Evolutionary conservation across 2,888 invertebrate genomes (phyloP).

Genomic region (Anorthoa munda): DNA sequence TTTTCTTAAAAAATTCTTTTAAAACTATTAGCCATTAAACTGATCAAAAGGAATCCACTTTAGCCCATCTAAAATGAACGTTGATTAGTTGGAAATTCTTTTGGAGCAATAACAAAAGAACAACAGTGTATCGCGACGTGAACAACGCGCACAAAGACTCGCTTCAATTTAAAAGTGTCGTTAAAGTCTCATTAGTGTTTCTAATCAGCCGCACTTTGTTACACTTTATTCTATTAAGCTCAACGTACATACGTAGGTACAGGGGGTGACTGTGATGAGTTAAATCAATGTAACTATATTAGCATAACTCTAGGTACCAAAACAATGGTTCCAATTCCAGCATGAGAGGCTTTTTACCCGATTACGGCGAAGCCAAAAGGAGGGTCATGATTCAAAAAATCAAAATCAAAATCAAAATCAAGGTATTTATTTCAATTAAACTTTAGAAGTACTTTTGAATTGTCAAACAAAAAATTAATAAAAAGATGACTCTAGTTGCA

Average conservation of each 20-base stretch:
- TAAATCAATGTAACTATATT: too few relatives aligned
- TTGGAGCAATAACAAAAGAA: conserved; percentile 17
- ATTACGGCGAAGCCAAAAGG: too few relatives aligned
- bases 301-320: too few relatives aligned
- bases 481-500: too few relatives aligned
- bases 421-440: too few relatives aligned
- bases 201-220: conserved; percentile 14
- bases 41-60: not conserved
- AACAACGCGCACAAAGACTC: conserved; percentile 11
- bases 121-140: conserved; percentile 2
- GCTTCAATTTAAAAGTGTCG: conserved; percentile 18
- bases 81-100: not conserved
- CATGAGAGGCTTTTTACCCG: too few relatives aligned
- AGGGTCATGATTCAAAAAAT: too few relatives aligned
- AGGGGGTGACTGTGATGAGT: too few relatives aligned
- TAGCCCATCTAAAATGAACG: not conserved
- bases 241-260: not conserved
- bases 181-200: conserved; percentile 39
- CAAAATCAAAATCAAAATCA: too few relatives aligned
- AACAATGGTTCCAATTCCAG: too few relatives aligned
- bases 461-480: too few relatives aligned
- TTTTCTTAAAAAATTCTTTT: not conserved
- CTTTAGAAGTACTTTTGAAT: too few relatives aligned
- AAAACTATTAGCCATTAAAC: not conserved
- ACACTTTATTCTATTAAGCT: conserved; percentile 7